Conservation (phyloP, 2,113 vertebrate species). For the Callipepla californica region DNA sequence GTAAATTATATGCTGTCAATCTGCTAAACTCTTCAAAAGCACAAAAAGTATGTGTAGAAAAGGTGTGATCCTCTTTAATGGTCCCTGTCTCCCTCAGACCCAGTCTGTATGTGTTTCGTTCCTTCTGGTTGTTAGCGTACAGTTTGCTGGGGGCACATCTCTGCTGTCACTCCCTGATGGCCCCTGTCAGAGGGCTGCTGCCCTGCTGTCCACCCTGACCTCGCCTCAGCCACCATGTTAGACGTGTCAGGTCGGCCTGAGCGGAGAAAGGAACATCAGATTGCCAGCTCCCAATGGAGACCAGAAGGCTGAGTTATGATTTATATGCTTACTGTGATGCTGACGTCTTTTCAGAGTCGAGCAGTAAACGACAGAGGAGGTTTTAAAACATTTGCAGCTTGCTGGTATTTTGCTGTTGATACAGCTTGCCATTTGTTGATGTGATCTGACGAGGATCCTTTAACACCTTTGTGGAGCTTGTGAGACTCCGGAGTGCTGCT, state of each 20-base stretch:
- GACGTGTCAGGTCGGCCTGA: background rate
- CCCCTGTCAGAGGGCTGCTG: background rate
- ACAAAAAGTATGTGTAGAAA: background rate
- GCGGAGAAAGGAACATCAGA: background rate
- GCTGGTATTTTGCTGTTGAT: conserved; percentile 24
- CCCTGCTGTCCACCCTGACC: background rate
- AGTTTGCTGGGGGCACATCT: background rate
- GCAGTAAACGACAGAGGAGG: background rate
- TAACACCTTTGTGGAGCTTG: background rate
- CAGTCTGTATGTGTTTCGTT: background rate
- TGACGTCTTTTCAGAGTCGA: conserved; percentile 3
- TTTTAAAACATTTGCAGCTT: conserved; percentile 41
- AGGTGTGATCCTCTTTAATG: background rate
- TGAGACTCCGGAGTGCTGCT: background rate
- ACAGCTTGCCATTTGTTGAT: background rate
- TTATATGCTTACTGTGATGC: background rate
- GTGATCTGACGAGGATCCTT: conserved; percentile 2
- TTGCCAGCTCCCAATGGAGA: background rate
- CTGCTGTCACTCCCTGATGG: background rate
- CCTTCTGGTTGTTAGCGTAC: background rate
- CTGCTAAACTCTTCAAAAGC: background rate
- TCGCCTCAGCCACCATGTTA: background rate
- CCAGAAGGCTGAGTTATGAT: background rate
- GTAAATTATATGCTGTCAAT: background rate
- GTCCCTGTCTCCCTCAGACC: background rate